Evolutionary conservation across 2,113 vertebrate genomes (phyloP), one percentile per base, ranked within the genome.

Genomic region (Protomyctophum bolini): DNA sequence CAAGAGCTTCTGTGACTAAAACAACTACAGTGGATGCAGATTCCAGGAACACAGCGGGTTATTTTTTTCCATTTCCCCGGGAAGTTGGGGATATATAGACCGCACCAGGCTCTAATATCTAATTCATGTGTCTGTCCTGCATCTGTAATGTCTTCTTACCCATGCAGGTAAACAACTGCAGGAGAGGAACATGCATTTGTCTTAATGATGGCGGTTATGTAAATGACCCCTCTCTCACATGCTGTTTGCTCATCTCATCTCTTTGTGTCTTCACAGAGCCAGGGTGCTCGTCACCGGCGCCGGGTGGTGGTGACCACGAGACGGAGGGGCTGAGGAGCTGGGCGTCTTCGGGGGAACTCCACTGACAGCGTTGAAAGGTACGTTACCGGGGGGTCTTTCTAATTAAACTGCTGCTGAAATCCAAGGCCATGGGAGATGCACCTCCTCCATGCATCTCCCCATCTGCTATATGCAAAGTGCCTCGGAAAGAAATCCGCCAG

Each of bases 321-420:
- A 86, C 73, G 58, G 84, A 87, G 76, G 54, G 54, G 57, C 57
- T 58, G 57, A 15, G 70, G 21, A 83, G 85, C 70, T 80, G 80
- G 70, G 67, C 76, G 61, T 86, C 86, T 82, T 81, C 79, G 75
- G 76, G 68, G n/a, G 61, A 86, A 75, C 74, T 75, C 70, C 55
- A 58, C 83, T 85, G 83, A 81, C 88, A 72, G 68, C 71, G 77
- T 73, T 88, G 75, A 86, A 91, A 87, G 82, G 75, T 86, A 77
- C 85, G 82, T 58, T 88, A 80, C 81, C 79, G 60, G 91, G 88
- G 91, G 90, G 88, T 80, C 83, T 83, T 75, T 86, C 87, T 93
- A 92, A 93, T 93, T 93, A 93, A 93, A 90, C 86, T 75, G 63
- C 74, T 81, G 78, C 80, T 84, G 75, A 84, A 83, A 89, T 41